A percentile compares a stretch with the other conserved stretches of the same genome.
Conservation (phyloP, 2,888 invertebrate species). For the Dione juno region DNA sequence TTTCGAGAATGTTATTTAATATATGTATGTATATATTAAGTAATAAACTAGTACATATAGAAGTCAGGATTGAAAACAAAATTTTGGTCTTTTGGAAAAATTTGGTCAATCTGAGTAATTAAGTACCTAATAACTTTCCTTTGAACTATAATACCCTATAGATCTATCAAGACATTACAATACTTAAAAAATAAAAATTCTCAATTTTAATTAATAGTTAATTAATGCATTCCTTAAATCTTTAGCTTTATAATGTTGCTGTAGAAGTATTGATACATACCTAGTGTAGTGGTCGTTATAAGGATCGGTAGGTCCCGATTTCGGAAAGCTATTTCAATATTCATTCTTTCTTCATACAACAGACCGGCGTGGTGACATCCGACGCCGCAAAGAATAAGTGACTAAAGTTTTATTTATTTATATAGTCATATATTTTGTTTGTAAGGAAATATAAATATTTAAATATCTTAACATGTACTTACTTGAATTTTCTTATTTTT, state of each 20-base stretch:
- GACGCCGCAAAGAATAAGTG: slow-evolving; percentile 84
- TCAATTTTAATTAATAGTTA: no score
- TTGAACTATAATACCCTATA: no score
- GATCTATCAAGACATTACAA: no score
- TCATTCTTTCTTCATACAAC: slow-evolving; percentile 84
- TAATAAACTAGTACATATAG: not conserved
- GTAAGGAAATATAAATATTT: not conserved
- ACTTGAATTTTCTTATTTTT: slow-evolving; percentile 80
- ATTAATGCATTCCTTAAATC: no score
- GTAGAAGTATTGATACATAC: slow-evolving; percentile 55
- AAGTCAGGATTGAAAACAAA: no score
- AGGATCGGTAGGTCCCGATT: slow-evolving; percentile 87
- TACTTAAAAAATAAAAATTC: no score
- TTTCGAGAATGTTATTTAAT: slow-evolving; percentile 9
- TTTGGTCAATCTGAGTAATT: no score
- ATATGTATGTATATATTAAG: not conserved
- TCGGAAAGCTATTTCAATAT: slow-evolving; percentile 87
- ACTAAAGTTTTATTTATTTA: slow-evolving; percentile 37
- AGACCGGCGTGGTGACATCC: slow-evolving; percentile 92
- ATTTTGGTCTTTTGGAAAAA: no score
- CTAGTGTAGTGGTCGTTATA: slow-evolving; percentile 87
- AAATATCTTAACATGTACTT: slow-evolving; percentile 29
- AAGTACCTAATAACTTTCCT: no score
- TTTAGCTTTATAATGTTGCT: no score
- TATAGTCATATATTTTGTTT: no score